Conservation (phyloP, 23 tunicate genomes). For the Clavelina lepadiformis region DNA sequence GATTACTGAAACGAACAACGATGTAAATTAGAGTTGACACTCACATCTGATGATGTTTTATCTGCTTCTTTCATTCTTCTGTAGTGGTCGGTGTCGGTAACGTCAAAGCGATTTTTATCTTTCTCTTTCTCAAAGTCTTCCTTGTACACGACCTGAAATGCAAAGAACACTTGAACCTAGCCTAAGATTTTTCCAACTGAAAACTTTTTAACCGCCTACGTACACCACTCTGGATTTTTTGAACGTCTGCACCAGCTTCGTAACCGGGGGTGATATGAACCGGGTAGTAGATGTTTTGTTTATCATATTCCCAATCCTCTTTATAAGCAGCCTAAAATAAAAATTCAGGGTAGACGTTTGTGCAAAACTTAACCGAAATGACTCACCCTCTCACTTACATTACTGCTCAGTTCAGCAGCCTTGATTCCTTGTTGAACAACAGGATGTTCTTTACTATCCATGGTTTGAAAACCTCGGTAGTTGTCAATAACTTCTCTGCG, state of each 20-base stretch:
- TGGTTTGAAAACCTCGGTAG: conserved; percentile 76
- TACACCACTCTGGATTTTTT: conserved; percentile 86
- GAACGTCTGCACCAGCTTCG: conserved; percentile 69
- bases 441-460: conserved; percentile 81
- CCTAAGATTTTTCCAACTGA: too few relatives aligned
- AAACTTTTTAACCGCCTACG: too few relatives aligned
- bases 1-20: too few relatives aligned
- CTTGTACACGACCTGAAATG: conserved; percentile 54
- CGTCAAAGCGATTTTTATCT: conserved; percentile 36
- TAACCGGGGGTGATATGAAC: conserved; percentile 97
- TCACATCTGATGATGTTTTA: conserved; percentile 42
- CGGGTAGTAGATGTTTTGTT: conserved; percentile 84
- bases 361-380: too few relatives aligned
- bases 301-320: conserved; percentile 93
- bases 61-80: conserved; percentile 45
- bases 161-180: too few relatives aligned
- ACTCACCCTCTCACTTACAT: conserved; percentile 18
- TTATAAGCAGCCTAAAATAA: conserved; percentile 76
- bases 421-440: conserved; percentile 65
- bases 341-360: too few relatives aligned
- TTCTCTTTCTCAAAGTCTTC: conserved; percentile 44
- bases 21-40: too few relatives aligned
- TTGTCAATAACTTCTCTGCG: conserved; percentile 44
- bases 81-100: conserved; percentile 72
- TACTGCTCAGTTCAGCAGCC: conserved; percentile 55